phyloP scores from a whole-genome alignment of 2,113 vertebrate genomes.

The Stomatorhinus ivindoensis region DNA sequence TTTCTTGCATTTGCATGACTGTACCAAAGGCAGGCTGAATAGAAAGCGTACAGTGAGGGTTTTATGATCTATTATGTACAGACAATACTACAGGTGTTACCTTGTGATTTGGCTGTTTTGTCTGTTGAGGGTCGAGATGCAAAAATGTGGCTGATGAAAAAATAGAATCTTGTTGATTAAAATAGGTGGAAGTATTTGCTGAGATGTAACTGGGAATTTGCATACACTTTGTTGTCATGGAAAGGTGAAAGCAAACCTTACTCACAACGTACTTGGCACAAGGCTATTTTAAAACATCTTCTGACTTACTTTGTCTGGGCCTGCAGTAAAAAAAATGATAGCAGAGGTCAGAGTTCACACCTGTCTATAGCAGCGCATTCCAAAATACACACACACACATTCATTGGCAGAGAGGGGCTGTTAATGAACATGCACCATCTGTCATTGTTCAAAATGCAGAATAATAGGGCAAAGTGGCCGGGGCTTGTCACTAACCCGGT shows the following conservation, averaged over 20 bases:
- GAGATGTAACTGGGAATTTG: neutral
- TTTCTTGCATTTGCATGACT: neutral
- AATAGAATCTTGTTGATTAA: neutral
- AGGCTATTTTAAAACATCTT: neutral
- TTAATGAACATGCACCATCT: neutral
- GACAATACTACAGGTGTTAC: too few relatives aligned
- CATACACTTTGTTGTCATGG: neutral
- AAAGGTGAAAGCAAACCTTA: neutral
- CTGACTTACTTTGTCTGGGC: slow-evolving; percentile 6
- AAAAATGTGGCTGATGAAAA: neutral
- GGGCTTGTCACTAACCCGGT: neutral
- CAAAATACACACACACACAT: neutral
- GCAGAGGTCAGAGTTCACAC: slow-evolving; percentile 8
- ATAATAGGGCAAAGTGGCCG: neutral
- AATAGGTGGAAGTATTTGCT: neutral
- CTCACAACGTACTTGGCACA: neutral
- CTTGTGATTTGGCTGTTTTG: neutral
- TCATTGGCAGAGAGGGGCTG: neutral
- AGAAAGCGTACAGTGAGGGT: neutral
- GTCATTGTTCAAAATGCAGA: neutral
- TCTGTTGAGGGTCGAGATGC: neutral
- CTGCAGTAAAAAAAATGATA: neutral
- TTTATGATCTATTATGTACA: neutral
- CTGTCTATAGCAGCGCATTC: neutral
- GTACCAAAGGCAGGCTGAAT: neutral